Percentiles rank a stretch among this genome's conserved stretches.
These are phyloP conservation scores for Synergus gifuensis DNA, from an alignment of 2,888 invertebrate genomes.

Conservation along the genomic window DNA sequence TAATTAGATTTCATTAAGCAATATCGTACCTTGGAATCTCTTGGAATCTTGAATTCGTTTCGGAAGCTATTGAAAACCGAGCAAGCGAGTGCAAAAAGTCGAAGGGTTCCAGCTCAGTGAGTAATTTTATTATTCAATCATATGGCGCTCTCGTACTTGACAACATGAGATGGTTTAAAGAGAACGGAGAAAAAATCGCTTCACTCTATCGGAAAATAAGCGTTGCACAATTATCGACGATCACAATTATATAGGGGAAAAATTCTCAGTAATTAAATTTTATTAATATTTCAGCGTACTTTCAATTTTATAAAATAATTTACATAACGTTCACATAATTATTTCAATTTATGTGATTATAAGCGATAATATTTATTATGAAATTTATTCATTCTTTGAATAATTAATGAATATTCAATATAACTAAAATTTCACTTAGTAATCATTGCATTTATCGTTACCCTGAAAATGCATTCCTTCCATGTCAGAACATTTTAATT, in stretches of 20 bases:
- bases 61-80: constrained; percentile 26
- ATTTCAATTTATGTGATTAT: no score
- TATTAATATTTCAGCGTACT: neutral
- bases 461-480: constrained; percentile 5
- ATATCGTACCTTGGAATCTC: neutral
- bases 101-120: constrained; percentile 16
- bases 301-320: neutral
- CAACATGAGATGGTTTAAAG: constrained; percentile 13
- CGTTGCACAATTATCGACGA: neutral
- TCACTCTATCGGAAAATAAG: neutral
- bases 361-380: no score
- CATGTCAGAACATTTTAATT: constrained; percentile 26
- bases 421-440: neutral
- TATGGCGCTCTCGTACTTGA: constrained; percentile 2
- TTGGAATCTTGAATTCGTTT: constrained; percentile 21
- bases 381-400: no score
- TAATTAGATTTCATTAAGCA: constrained; percentile 35
- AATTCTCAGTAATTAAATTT: neutral
- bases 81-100: neutral
- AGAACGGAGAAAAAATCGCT: neutral
- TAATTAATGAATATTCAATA: neutral
- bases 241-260: neutral
- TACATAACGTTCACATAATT: neutral
- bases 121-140: constrained; percentile 29
- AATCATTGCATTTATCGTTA: constrained; percentile 14